A percentile compares a stretch with the other conserved stretches of the same genome.
phyloP scores from a whole-genome alignment of 2,888 invertebrate genomes.

The Merodon equestris region DNA sequence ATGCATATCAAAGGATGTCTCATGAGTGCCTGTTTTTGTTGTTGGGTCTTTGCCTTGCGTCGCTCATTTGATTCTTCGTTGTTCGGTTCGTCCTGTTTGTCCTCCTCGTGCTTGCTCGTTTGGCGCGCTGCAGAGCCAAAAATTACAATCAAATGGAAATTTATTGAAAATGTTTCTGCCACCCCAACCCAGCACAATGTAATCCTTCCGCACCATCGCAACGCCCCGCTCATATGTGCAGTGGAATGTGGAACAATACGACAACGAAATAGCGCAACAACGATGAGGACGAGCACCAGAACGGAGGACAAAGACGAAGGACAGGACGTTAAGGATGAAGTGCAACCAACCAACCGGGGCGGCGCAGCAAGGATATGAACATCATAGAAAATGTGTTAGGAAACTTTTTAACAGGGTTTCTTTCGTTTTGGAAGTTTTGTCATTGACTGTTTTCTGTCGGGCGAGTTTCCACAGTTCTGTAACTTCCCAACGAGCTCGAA shows the following conservation, averaged over 20 bases:
- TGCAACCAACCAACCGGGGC: constrained; percentile 22
- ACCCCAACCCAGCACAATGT: neutral
- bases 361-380: no score
- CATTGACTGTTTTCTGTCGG: constrained; percentile 12
- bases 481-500: constrained; percentile 12
- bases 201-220: constrained; percentile 17
- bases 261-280: neutral
- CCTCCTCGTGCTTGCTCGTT: no score
- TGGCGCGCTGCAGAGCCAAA: constrained; percentile 31
- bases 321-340: neutral
- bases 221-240: constrained; percentile 19
- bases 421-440: constrained; percentile 13
- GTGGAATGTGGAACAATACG: constrained; percentile 9
- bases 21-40: no score
- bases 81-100: no score
- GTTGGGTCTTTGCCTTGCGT: no score
- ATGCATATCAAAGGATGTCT: no score
- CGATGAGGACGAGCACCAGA: no score
- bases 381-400: constrained; percentile 59
- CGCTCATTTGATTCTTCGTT: no score
- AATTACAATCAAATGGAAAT: constrained; percentile 59
- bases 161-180: constrained; percentile 49
- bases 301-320: no score
- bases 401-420: constrained; percentile 60
- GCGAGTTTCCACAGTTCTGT: no score